Conservation (phyloP, 2,888 invertebrate genomes). For the Erebia aethiops region DNA sequence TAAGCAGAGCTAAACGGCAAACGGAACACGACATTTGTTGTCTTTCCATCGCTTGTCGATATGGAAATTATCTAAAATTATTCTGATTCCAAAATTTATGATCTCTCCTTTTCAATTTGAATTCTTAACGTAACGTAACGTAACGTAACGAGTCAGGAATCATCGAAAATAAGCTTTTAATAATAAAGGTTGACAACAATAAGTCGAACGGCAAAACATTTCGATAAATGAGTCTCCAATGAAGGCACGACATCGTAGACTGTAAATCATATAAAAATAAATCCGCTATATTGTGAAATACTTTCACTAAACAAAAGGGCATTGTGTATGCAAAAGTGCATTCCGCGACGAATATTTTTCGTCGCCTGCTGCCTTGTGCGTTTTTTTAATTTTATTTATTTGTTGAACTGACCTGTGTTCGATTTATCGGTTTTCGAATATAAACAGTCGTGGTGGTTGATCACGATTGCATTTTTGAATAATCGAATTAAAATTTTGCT, state of each 20-base stretch:
- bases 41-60: slow-evolving; percentile 5
- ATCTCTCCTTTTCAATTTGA: slow-evolving; percentile 8
- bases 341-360: slow-evolving; percentile 78
- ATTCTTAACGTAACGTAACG: slow-evolving; percentile 8
- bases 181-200: slow-evolving; percentile 17
- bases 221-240: slow-evolving; percentile 24
- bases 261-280: slow-evolving; percentile 81
- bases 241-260: slow-evolving; percentile 57
- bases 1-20: neutral
- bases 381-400: slow-evolving; percentile 65
- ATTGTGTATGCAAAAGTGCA: slow-evolving; percentile 82
- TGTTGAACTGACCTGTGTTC: slow-evolving; percentile 58
- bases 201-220: slow-evolving; percentile 23
- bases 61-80: slow-evolving; percentile 5
- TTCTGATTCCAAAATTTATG: slow-evolving; percentile 7
- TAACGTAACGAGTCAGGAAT: neutral
- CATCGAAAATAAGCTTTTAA: neutral
- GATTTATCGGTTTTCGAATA: slow-evolving; percentile 71
- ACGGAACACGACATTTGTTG: slow-evolving; percentile 2
- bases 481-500: slow-evolving; percentile 28
- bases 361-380: slow-evolving; percentile 69
- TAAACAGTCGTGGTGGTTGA: slow-evolving; percentile 72
- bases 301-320: slow-evolving; percentile 82
- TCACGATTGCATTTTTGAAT: slow-evolving; percentile 70
- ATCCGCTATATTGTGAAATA: slow-evolving; percentile 81